Conservation (phyloP, 2,113 vertebrate species). For the Trachemys scripta region DNA sequence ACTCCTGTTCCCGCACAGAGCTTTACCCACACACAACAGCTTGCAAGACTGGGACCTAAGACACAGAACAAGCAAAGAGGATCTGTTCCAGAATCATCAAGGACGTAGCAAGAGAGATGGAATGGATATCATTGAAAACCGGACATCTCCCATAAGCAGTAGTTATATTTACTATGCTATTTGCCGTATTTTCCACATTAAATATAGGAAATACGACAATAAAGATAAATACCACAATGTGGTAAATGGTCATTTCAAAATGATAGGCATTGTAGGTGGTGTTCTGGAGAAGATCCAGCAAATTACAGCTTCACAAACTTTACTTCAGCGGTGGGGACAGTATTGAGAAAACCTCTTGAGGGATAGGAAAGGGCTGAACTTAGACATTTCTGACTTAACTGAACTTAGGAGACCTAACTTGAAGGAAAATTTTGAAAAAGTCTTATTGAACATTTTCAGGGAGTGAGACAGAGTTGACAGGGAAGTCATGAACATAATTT, state of each 20-base stretch:
- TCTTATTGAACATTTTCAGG: neutral
- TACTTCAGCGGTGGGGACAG: neutral
- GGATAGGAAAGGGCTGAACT: neutral
- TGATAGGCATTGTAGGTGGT: neutral
- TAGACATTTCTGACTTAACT: neutral
- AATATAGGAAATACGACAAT: neutral
- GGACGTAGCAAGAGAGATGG: neutral
- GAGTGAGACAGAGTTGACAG: neutral
- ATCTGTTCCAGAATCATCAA: neutral
- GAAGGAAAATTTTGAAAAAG: neutral
- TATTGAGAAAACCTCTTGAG: neutral
- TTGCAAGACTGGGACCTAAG: neutral
- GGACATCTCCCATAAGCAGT: neutral
- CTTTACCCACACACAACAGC: neutral
- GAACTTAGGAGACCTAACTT: neutral
- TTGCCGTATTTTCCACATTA: neutral
- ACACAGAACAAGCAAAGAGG: neutral
- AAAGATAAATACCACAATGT: neutral
- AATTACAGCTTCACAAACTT: neutral
- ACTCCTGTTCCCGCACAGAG: neutral
- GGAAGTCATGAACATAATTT: neutral
- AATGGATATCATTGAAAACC: neutral
- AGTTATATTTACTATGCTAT: neutral
- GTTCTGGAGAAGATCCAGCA: neutral
- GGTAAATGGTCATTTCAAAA: fast-evolving